Evolutionary conservation across 2,113 vertebrate genomes (phyloP).

Genomic region (Aphyosemion australe): DNA sequence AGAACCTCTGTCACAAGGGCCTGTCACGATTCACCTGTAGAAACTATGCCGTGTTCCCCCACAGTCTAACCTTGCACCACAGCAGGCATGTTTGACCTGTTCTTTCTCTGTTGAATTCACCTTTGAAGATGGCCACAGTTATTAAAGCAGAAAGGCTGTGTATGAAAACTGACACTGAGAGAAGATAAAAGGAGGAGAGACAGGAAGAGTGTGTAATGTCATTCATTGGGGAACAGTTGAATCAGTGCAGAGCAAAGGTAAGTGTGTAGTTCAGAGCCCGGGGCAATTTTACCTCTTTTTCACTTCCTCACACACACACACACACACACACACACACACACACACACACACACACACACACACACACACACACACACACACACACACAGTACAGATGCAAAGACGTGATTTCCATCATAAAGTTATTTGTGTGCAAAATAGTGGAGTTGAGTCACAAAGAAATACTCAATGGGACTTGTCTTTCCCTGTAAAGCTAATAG

Average conservation of each 20-base stretch:
- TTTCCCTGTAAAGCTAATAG: slow-evolving; percentile 1
- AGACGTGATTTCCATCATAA: slow-evolving; percentile 10
- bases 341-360: background rate
- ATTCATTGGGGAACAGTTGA: slow-evolving; percentile 45
- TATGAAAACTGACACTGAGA: slow-evolving; percentile 33
- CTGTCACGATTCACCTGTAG: background rate
- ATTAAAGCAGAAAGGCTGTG: slow-evolving; percentile 25
- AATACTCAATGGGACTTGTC: background rate
- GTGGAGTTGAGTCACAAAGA: slow-evolving; percentile 6
- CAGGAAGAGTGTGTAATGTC: slow-evolving; percentile 3
- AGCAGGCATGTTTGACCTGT: slow-evolving; percentile 6
- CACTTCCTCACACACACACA: background rate
- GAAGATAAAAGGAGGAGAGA: background rate
- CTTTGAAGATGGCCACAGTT: slow-evolving; percentile 30
- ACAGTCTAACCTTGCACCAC: background rate
- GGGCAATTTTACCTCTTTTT: slow-evolving; percentile 11
- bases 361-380: background rate
- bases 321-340: background rate
- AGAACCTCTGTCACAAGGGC: background rate
- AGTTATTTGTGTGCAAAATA: background rate
- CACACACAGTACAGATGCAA: background rate
- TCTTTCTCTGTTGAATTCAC: slow-evolving; percentile 14
- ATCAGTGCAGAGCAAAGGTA: slow-evolving; percentile 40
- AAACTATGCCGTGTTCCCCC: background rate
- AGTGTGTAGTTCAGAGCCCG: slow-evolving; percentile 39